Conservation (phyloP, 2,797 vertebrate genomes). For the Thamnophis elegans region DNA sequence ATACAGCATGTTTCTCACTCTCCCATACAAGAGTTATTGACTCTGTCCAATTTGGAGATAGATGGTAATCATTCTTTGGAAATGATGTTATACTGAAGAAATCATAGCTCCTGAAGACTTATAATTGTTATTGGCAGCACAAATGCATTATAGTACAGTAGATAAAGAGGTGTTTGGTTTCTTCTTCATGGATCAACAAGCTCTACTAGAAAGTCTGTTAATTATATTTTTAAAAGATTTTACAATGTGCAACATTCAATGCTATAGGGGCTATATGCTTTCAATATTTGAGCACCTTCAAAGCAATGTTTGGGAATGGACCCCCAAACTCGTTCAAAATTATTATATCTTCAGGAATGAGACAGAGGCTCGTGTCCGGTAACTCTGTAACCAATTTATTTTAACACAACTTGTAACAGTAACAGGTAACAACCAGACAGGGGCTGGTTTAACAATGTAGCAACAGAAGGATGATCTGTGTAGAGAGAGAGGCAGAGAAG, state of each 20-base stretch:
- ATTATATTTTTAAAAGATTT: background rate
- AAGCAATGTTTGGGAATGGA: background rate
- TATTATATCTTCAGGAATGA: no score
- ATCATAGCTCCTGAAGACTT: slow-evolving; percentile 20
- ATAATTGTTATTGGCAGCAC: background rate
- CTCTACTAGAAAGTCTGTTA: background rate
- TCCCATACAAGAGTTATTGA: slow-evolving; percentile 51
- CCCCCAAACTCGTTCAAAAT: background rate
- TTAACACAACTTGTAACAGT: no score
- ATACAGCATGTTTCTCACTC: slow-evolving; percentile 35
- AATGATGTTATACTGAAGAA: slow-evolving; percentile 39
- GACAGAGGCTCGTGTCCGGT: no score
- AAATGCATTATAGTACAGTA: background rate
- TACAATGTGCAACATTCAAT: background rate
- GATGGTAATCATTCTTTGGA: slow-evolving; percentile 46
- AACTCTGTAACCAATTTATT: no score
- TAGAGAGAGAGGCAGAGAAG: no score
- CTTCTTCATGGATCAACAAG: background rate
- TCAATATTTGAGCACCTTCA: background rate
- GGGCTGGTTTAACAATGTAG: no score
- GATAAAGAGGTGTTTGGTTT: background rate
- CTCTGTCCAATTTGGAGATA: slow-evolving; percentile 43
- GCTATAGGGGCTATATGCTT: background rate
- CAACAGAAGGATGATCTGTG: no score
- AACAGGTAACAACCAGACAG: no score